A percentile compares a stretch with the other conserved stretches of the same genome.
phyloP scores from a whole-genome alignment of 2,797 vertebrate species.

The Octomys mimax region DNA sequence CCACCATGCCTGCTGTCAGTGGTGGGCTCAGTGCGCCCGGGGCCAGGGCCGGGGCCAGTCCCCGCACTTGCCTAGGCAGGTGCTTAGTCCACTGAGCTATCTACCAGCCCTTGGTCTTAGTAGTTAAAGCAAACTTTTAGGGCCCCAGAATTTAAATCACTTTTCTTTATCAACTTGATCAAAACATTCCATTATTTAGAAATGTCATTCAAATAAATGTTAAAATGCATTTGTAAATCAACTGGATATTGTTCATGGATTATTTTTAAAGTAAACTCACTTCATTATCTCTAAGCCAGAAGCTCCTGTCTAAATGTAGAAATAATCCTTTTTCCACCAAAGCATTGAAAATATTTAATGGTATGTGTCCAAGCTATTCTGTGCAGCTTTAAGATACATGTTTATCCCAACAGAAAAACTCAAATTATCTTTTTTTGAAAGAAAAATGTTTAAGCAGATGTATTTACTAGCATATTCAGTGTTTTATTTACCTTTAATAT shows the following conservation, averaged over 20 bases:
- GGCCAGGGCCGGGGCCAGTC: no score
- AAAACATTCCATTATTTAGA: slow-evolving; percentile 43
- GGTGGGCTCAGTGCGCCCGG: no score
- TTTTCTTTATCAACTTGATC: neutral
- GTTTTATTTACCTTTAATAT: neutral
- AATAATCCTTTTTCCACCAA: slow-evolving; percentile 6
- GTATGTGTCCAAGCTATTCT: neutral
- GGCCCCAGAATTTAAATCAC: neutral
- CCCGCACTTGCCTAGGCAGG: no score
- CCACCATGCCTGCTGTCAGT: no score
- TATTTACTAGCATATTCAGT: neutral
- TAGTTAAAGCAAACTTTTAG: neutral
- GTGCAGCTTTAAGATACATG: neutral
- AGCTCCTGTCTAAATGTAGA: slow-evolving; percentile 25
- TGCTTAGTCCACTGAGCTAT: no score
- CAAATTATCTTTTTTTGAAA: neutral
- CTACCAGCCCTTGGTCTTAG: neutral
- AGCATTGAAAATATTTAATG: neutral
- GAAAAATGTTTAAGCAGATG: neutral
- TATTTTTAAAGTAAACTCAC: neutral
- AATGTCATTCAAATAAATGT: neutral
- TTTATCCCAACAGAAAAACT: neutral
- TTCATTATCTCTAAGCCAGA: slow-evolving; percentile 5
- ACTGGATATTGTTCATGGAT: neutral
- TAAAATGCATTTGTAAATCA: slow-evolving; percentile 39